A percentile compares a stretch with the other conserved stretches of the same genome.
phyloP scores from a whole-genome alignment of 2,888 invertebrate species.

The Carpatolechia fugitivella region DNA sequence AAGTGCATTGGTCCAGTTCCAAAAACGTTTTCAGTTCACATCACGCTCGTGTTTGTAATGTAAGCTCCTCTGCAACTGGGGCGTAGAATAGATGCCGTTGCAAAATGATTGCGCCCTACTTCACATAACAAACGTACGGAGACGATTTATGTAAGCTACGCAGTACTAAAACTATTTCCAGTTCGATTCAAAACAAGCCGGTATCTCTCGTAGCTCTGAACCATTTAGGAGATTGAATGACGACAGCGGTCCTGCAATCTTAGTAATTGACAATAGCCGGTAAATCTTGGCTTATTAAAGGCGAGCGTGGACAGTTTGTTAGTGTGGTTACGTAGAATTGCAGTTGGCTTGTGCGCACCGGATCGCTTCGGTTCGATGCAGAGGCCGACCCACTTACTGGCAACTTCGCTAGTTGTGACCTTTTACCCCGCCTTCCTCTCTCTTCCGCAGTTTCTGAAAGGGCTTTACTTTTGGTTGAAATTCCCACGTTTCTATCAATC shows the following conservation, averaged over 20 bases:
- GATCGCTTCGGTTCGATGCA: conserved; percentile 15
- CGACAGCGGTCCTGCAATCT: conserved; percentile 36
- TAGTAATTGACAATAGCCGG: conserved; percentile 44
- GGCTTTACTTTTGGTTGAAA: background rate
- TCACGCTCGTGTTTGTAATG: conserved; percentile 1
- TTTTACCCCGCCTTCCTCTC: background rate
- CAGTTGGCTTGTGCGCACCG: conserved; percentile 20
- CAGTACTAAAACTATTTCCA: conserved; percentile 26
- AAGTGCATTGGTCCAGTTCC: conserved; percentile 1
- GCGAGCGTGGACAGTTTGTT: background rate
- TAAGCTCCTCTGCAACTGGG: conserved; percentile 12
- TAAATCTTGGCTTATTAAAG: conserved; percentile 43
- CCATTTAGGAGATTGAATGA: conserved; percentile 28
- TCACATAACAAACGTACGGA: conserved; percentile 2
- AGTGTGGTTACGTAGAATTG: conserved; percentile 6
- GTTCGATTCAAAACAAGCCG: conserved; percentile 20
- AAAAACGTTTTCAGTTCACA: conserved; percentile 6
- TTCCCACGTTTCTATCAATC: background rate
- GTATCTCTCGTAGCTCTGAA: conserved; percentile 13
- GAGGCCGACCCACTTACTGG: conserved; percentile 3
- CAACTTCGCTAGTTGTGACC: conserved; percentile 9
- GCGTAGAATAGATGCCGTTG: conserved; percentile 25
- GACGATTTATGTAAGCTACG: conserved; percentile 19
- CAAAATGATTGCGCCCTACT: conserved; percentile 24
- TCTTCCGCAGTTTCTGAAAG: background rate